A percentile compares a stretch with the other conserved stretches of the same genome.
phyloP scores from a whole-genome alignment of 2,888 invertebrate species.

The Andrena chrysosceles region DNA sequence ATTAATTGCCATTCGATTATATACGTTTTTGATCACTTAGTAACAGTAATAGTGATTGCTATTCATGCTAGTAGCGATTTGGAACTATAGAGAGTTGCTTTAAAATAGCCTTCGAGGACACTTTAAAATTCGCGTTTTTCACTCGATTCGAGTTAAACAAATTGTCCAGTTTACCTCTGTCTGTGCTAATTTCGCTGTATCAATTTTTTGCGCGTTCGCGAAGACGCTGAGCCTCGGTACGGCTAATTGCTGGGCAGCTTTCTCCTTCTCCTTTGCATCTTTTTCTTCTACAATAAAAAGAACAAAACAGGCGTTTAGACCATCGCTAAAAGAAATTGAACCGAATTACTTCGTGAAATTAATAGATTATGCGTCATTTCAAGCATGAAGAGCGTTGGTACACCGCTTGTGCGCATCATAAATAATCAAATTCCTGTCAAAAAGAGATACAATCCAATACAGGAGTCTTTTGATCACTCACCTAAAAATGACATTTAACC shows the following conservation, averaged over 20 bases:
- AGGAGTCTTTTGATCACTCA: too few relatives aligned
- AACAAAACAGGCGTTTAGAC: too few relatives aligned
- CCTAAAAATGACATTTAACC: too few relatives aligned
- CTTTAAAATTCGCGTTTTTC: background rate
- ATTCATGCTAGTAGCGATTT: background rate
- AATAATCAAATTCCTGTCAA: too few relatives aligned
- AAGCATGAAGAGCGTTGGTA: too few relatives aligned
- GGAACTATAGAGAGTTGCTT: background rate
- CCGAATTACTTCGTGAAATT: too few relatives aligned
- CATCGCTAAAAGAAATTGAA: too few relatives aligned
- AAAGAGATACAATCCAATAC: too few relatives aligned
- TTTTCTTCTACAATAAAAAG: conserved; percentile 90
- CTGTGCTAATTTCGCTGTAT: conserved; percentile 95
- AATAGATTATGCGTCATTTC: too few relatives aligned
- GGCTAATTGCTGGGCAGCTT: conserved; percentile 89
- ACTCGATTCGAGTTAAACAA: background rate
- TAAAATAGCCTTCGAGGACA: background rate
- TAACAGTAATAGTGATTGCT: background rate
- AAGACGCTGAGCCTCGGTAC: conserved; percentile 96
- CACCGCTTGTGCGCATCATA: too few relatives aligned
- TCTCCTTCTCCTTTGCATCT: conserved; percentile 91
- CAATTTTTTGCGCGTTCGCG: conserved; percentile 97
- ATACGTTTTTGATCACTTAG: background rate
- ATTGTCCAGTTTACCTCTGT: conserved; percentile 89
- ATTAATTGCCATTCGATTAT: background rate